phyloP scores from a whole-genome alignment of 2,797 vertebrate species.

The Sebastiscus albofasciatus region DNA sequence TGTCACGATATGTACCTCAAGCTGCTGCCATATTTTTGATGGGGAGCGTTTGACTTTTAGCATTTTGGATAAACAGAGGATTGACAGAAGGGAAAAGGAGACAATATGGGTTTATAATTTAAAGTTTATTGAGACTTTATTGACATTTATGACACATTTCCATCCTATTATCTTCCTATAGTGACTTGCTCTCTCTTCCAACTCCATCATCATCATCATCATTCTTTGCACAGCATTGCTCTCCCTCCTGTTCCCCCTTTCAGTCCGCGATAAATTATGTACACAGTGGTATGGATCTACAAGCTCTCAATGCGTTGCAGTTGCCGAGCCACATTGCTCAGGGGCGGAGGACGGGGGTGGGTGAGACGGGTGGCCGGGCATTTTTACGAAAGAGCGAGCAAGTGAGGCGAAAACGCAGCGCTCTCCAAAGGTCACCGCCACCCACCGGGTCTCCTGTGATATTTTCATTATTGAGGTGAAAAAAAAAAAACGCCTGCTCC shows the following conservation, averaged over 20 bases:
- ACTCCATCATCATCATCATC: slow-evolving; percentile 19
- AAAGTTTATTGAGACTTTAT: not conserved
- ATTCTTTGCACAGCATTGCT: slow-evolving; percentile 27
- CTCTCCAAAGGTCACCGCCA: slow-evolving; percentile 83
- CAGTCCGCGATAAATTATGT: slow-evolving; percentile 74
- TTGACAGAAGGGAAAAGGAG: slow-evolving; percentile 9
- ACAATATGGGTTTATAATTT: not conserved
- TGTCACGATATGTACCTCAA: slow-evolving; percentile 36
- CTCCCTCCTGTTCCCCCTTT: slow-evolving; percentile 27
- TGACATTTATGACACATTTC: not conserved
- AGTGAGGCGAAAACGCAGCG: slow-evolving; percentile 75
- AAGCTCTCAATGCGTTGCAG: slow-evolving; percentile 71
- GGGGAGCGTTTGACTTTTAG: slow-evolving; percentile 50
- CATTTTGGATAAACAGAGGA: slow-evolving; percentile 32
- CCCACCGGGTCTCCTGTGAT: slow-evolving; percentile 82
- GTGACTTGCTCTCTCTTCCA: not conserved
- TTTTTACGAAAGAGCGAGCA: slow-evolving; percentile 81
- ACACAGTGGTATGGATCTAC: slow-evolving; percentile 76
- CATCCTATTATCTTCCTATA: not conserved
- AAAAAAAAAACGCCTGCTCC: slow-evolving; percentile 53
- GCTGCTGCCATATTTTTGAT: slow-evolving; percentile 41
- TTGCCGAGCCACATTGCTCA: slow-evolving; percentile 71
- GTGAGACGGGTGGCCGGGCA: slow-evolving; percentile 71
- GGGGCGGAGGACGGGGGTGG: slow-evolving; percentile 47
- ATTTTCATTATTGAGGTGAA: slow-evolving; percentile 82